A percentile compares a stretch with the other conserved stretches of the same genome.
phyloP scores from a whole-genome alignment of 2,113 vertebrate genomes.

The Sardina pilchardus region DNA sequence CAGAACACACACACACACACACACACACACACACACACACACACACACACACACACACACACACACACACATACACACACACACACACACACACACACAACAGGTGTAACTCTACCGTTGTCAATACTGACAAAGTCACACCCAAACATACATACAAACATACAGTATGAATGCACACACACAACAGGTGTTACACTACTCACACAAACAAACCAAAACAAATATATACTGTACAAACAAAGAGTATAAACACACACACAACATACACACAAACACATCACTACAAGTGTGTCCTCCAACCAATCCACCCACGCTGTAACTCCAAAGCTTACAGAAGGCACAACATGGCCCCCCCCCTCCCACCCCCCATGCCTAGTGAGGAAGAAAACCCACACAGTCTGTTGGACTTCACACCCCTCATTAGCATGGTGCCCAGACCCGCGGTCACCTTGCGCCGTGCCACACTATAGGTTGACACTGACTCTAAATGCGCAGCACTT shows the following conservation, averaged over 20 bases:
- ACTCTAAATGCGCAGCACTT: slow-evolving; percentile 73
- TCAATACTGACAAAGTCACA: slow-evolving; percentile 24
- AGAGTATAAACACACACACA: not conserved
- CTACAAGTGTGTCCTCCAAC: not conserved
- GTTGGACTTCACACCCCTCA: slow-evolving; percentile 1
- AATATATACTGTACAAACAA: not conserved
- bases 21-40: slow-evolving; percentile 6
- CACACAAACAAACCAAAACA: not conserved
- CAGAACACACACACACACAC: slow-evolving; percentile 49
- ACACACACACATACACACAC: slow-evolving; percentile 1
- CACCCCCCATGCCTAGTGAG: too few species aligned
- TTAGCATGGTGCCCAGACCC: not conserved
- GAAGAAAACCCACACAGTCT: not conserved
- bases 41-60: slow-evolving; percentile 44
- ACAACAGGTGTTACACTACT: not conserved
- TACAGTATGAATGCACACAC: slow-evolving; percentile 21
- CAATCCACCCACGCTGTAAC: not conserved
- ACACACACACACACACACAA: slow-evolving; percentile 1
- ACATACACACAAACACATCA: not conserved
- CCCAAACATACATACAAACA: slow-evolving; percentile 44
- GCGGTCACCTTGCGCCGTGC: slow-evolving; percentile 27
- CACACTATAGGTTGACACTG: slow-evolving; percentile 45
- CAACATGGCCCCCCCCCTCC: too few species aligned
- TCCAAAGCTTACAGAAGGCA: not conserved
- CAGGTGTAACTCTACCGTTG: not conserved